phyloP scores from a whole-genome alignment of 2,797 vertebrate species.

The Pterois miles region DNA sequence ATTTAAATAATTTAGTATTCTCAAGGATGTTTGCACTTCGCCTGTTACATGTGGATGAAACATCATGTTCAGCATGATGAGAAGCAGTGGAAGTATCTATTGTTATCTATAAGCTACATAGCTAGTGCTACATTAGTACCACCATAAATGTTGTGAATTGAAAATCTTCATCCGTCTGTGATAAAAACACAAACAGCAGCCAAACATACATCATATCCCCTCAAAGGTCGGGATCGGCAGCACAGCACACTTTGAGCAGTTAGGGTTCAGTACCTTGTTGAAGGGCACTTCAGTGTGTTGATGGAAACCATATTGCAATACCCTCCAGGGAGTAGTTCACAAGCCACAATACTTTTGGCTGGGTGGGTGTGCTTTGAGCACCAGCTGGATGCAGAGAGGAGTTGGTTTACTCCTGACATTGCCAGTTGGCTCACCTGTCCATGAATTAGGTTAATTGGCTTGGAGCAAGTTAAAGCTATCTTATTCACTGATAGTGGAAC shows the following conservation, averaged over 20 bases:
- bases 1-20: slow-evolving; percentile 51
- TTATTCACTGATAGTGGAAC: slow-evolving; percentile 12
- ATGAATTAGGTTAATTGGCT: slow-evolving; percentile 46
- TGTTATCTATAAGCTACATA: neutral
- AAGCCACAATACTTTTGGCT: slow-evolving; percentile 52
- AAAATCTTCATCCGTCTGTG: neutral
- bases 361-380: slow-evolving; percentile 44
- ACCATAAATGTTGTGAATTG: neutral
- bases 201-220: slow-evolving; percentile 17
- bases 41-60: slow-evolving; percentile 25
- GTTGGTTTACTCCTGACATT: slow-evolving; percentile 48
- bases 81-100: neutral
- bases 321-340: slow-evolving; percentile 54
- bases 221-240: slow-evolving; percentile 54
- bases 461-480: slow-evolving; percentile 20
- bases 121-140: neutral
- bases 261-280: slow-evolving; percentile 54
- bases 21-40: slow-evolving; percentile 30
- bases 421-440: slow-evolving; percentile 53
- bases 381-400: slow-evolving; percentile 45
- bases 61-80: neutral
- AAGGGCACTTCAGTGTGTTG: slow-evolving; percentile 61
- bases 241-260: slow-evolving; percentile 32
- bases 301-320: slow-evolving; percentile 62
- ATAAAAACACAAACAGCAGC: slow-evolving; percentile 18